Evolutionary conservation across 2,797 vertebrate genomes (phyloP).

Genomic region (Pampus argenteus): DNA sequence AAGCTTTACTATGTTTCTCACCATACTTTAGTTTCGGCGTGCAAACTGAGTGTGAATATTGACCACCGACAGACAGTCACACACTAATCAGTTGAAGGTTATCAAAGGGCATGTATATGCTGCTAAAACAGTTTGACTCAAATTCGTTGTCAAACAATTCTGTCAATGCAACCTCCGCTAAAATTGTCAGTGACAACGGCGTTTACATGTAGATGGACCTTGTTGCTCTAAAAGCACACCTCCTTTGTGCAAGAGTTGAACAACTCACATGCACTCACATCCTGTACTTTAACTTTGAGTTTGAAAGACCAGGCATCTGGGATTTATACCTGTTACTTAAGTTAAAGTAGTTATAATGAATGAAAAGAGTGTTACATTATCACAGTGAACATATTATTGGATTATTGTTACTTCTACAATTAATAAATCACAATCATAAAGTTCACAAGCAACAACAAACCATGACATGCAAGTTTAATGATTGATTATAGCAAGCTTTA

Average conservation of each 20-base stretch:
- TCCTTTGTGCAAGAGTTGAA: background rate
- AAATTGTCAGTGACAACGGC: background rate
- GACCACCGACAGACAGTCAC: conserved; percentile 25
- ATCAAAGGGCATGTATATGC: conserved; percentile 23
- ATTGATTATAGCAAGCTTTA: too few relatives aligned
- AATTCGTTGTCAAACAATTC: conserved; percentile 11
- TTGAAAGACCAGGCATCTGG: background rate
- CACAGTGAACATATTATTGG: too few relatives aligned
- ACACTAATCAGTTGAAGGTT: conserved; percentile 53
- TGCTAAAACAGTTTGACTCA: conserved; percentile 27
- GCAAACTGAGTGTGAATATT: conserved; percentile 13
- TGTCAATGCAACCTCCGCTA: background rate
- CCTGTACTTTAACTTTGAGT: background rate
- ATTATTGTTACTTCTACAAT: too few relatives aligned
- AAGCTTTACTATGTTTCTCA: conserved; percentile 17
- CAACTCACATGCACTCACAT: background rate
- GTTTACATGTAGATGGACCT: background rate
- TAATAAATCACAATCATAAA: too few relatives aligned
- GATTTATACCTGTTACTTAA: background rate
- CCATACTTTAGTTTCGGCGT: conserved; percentile 2
- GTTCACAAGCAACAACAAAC: too few relatives aligned
- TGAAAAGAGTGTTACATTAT: too few relatives aligned
- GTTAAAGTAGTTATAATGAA: background rate
- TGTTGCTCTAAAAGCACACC: background rate
- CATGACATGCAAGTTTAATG: too few relatives aligned